A percentile compares a stretch with the other conserved stretches of the same genome.
phyloP scores from a whole-genome alignment of 2,888 invertebrate genomes.

The Nesidiocoris tenuis region DNA sequence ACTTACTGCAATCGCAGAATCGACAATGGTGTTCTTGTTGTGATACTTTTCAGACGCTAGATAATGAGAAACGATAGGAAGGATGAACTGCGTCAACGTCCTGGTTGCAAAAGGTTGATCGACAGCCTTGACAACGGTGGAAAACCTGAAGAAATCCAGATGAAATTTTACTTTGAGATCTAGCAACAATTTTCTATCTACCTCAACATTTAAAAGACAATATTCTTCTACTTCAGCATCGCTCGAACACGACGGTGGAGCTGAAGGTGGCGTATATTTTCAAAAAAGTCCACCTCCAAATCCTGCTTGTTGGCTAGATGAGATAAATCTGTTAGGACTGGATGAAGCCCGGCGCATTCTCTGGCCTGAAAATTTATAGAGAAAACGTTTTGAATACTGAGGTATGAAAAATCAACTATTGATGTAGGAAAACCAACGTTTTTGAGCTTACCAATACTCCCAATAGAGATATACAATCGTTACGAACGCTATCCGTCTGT shows the following conservation, averaged over 20 bases:
- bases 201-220: no score
- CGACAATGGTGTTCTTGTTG: constrained; percentile 76
- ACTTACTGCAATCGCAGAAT: constrained; percentile 72
- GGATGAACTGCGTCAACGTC: constrained; percentile 77
- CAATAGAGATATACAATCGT: constrained; percentile 77
- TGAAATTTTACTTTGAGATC: no score
- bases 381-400: neutral
- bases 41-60: constrained; percentile 74
- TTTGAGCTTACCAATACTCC: constrained; percentile 63
- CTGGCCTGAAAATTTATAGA: constrained; percentile 56
- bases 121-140: constrained; percentile 64
- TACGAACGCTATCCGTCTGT: constrained; percentile 69
- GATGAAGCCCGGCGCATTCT: constrained; percentile 69
- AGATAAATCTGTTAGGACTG: constrained; percentile 70
- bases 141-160: constrained; percentile 57
- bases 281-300: constrained; percentile 89
- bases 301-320: constrained; percentile 69
- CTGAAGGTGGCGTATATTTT: constrained; percentile 86
- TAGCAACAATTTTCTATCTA: neutral
- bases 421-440: neutral
- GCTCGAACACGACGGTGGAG: constrained; percentile 82
- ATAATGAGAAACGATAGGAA: constrained; percentile 80
- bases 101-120: constrained; percentile 64
- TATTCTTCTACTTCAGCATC: constrained; percentile 62
- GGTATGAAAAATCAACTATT: neutral